A percentile compares a stretch with the other conserved stretches of the same genome.
These are phyloP conservation scores for Cnemophilus loriae DNA, from an alignment of 2,113 vertebrate species.

Conservation along the genomic window DNA sequence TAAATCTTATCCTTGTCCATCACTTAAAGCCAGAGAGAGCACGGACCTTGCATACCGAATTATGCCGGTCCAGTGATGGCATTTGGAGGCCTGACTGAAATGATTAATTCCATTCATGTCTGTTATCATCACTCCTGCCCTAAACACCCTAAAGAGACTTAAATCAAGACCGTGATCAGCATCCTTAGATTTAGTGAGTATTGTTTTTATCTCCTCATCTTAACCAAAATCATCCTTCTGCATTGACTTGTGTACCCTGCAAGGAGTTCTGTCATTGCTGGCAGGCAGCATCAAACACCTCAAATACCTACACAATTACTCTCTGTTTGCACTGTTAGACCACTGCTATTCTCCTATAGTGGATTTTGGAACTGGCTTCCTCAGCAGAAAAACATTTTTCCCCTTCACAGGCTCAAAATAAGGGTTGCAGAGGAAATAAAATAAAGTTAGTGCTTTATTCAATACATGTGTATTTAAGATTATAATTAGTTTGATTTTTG, in stretches of 20 bases:
- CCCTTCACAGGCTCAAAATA: not conserved
- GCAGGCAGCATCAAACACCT: fast-evolving
- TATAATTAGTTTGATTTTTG: not conserved
- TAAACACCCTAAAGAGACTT: not conserved
- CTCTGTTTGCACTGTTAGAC: no score
- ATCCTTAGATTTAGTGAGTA: not conserved
- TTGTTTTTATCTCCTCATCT: not conserved
- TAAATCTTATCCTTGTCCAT: not conserved
- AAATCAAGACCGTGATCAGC: not conserved
- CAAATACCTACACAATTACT: not conserved
- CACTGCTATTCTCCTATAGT: not conserved
- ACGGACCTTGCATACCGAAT: fast-evolving
- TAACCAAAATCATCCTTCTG: not conserved
- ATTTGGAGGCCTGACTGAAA: not conserved
- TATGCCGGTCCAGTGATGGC: not conserved
- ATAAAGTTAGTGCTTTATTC: not conserved
- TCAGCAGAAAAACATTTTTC: not conserved
- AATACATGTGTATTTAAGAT: not conserved
- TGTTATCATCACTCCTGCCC: not conserved
- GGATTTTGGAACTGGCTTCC: not conserved
- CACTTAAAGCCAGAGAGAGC: not conserved
- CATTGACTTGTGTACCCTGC: not conserved
- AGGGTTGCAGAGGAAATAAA: not conserved
- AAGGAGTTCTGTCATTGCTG: not conserved
- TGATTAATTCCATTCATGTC: not conserved